phyloP scores from a whole-genome alignment of 1,140 invertebrate genomes.

The Goniozus legneri region DNA sequence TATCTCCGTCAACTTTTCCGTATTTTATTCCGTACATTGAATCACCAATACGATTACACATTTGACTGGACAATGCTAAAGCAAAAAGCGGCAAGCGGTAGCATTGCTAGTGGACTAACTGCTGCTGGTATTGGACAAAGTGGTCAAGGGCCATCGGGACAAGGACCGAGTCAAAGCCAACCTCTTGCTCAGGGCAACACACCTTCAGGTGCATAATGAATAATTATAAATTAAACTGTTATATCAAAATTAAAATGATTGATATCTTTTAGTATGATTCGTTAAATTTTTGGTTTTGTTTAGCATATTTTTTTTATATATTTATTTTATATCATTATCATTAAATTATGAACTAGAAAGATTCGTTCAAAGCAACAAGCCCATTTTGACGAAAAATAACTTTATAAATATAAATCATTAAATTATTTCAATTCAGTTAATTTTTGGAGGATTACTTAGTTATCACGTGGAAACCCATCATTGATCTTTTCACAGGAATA shows the following conservation, averaged over 20 bases:
- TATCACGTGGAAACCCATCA: too few species aligned
- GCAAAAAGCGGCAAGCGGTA: constrained; percentile 65
- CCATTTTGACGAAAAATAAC: too few species aligned
- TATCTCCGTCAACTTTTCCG: constrained; percentile 95
- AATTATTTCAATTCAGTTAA: too few species aligned
- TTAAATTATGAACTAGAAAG: too few species aligned
- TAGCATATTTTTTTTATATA: constrained; percentile 17
- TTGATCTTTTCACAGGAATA: too few species aligned
- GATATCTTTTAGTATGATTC: constrained; percentile 6
- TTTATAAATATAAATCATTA: too few species aligned
- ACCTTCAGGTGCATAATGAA: constrained; percentile 43
- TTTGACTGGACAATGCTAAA: constrained; percentile 99
- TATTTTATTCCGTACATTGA: constrained; percentile 97
- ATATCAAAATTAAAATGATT: constrained; percentile 1
- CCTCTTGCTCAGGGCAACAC: constrained; percentile 28
- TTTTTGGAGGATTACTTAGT: too few species aligned
- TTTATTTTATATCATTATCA: background rate
- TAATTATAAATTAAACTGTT: too few species aligned
- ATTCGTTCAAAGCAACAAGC: too few species aligned
- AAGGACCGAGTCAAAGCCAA: constrained; percentile 37
- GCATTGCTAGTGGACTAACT: constrained; percentile 22
- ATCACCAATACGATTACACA: constrained; percentile 98
- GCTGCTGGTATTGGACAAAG: constrained; percentile 25
- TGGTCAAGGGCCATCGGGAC: constrained; percentile 28
- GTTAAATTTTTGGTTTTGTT: constrained; percentile 3